Conservation (phyloP, 2,888 invertebrate genomes). For the Rhingia campestris region DNA sequence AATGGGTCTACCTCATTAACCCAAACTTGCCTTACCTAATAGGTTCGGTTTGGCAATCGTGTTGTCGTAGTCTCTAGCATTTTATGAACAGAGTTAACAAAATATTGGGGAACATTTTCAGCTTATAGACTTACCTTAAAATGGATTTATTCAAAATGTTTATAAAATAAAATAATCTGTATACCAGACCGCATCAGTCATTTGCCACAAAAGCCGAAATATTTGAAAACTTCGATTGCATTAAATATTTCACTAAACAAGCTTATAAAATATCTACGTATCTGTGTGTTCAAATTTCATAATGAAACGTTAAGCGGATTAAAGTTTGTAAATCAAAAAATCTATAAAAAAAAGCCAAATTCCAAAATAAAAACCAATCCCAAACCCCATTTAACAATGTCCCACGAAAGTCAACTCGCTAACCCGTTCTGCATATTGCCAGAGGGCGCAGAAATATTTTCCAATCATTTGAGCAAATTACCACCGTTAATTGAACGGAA, state of each 20-base stretch:
- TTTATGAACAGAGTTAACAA: no score
- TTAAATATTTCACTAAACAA: background rate
- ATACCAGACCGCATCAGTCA: no score
- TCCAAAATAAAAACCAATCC: slow-evolving; percentile 18
- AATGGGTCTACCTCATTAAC: no score
- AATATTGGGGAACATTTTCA: no score
- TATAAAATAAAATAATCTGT: no score
- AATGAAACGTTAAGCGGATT: slow-evolving; percentile 46
- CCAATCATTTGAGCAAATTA: slow-evolving; percentile 74
- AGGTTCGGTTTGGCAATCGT: no score
- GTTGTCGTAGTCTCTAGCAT: no score
- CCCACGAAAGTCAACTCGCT: background rate
- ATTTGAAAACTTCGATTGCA: no score
- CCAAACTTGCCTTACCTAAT: no score
- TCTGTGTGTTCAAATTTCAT: background rate
- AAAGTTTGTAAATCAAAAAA: slow-evolving; percentile 22
- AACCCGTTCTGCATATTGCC: background rate
- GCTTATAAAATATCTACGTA: background rate
- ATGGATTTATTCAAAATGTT: no score
- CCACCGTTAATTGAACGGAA: slow-evolving; percentile 71
- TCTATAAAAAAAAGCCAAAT: slow-evolving; percentile 35
- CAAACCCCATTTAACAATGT: background rate
- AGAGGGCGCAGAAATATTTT: slow-evolving; percentile 64
- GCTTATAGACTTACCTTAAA: no score
- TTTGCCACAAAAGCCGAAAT: no score